Evolutionary conservation across 1,140 invertebrate genomes (phyloP).

Genomic region (Pentalonia nigronervosa): DNA sequence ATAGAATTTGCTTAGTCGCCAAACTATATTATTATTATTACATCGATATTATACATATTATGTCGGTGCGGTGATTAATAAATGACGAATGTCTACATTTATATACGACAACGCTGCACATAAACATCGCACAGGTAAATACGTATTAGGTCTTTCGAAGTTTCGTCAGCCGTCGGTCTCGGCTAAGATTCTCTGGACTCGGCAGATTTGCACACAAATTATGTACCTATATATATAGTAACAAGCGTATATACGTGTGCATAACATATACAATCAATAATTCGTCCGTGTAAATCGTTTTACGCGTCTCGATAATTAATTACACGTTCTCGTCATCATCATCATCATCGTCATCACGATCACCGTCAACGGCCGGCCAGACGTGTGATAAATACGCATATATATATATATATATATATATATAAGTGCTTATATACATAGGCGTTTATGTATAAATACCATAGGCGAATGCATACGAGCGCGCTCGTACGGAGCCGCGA

Average conservation of each 20-base stretch:
- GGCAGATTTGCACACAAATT: background rate
- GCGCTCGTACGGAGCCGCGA: background rate
- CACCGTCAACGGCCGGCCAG: background rate
- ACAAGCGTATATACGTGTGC: background rate
- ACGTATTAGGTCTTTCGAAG: too few relatives aligned
- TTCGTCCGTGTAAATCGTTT: background rate
- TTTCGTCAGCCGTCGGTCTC: background rate
- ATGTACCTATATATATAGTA: too few relatives aligned
- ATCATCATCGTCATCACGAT: background rate
- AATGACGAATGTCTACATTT: too few relatives aligned
- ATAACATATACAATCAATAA: background rate
- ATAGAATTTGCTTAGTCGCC: too few relatives aligned
- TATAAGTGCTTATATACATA: too few relatives aligned
- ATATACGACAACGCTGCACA: too few relatives aligned
- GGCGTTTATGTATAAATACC: background rate
- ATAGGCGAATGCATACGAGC: background rate
- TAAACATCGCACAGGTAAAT: too few relatives aligned
- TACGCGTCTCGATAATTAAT: background rate
- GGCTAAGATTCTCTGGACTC: too few relatives aligned
- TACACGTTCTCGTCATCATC: background rate
- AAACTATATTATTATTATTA: too few relatives aligned
- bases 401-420: background rate
- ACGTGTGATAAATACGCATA: background rate
- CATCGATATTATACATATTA: too few relatives aligned
- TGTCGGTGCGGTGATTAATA: too few relatives aligned